Base-by-base conservation (phyloP, 2,888 invertebrate genomes). In the Tipula confusa region DNA sequence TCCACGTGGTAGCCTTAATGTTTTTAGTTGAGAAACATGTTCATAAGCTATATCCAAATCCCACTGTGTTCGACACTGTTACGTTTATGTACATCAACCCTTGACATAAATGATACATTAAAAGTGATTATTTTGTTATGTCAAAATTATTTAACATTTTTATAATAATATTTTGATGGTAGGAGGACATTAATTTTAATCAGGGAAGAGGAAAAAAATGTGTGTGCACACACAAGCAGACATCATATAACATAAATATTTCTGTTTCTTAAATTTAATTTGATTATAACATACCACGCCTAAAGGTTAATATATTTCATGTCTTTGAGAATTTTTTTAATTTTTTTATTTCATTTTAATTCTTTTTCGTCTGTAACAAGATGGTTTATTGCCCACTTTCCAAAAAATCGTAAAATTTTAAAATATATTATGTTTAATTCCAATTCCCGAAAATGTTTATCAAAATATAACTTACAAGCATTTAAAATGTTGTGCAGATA, bases 131-230 rank as follows among this genome's bases (percentile, higher is more conserved):
- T 18, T 64, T 64, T 24, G 64, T 24, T 9, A 64, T 24, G 24
- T 64, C 64, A 64, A 64, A 64, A 64, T 64, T 64, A 13, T 64
- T 64, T 64, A 64, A 64, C 18, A 64, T 24, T n/a, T n/a, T 24
- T 64, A 24, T 64, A 64, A 64, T 64, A 64, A 64, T 64, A 64
- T 64, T 64, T 64, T 64, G 64, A 64, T 64, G 64, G 64, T 64
- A 64, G 64, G 64, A 64, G 64, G 64, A 64, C 64, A 64, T 24
- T 24, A 64, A 64, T 64, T 64, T 64, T 64, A 64, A 24, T 64
- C 24, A 64, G 64, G 9, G 64, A 64, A 6, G 64, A 64, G 64
- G 24, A 64, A 24, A 64, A 64, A 64, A 18, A 24, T 64, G 9
- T 64, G 43, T n/a, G n/a, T n/a, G n/a, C 43, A 43, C n/a, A n/a